Evolutionary conservation across 1,140 invertebrate species (phyloP).

Genomic region (Hycleus cichorii): DNA sequence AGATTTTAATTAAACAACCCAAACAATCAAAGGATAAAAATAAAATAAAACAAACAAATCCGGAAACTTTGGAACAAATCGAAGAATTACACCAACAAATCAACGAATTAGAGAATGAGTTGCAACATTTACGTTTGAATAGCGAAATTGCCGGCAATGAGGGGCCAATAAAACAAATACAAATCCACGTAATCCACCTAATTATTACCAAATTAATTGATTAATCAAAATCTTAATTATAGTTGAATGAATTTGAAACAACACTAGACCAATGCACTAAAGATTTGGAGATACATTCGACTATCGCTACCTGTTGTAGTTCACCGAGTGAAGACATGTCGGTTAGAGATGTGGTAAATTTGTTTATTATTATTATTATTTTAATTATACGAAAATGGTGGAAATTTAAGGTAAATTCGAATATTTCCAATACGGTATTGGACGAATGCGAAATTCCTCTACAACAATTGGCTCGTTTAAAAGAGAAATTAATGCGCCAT

Average conservation of each 20-base stretch:
- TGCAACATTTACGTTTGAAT: constrained; percentile 48
- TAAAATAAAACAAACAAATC: constrained; percentile 47
- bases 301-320: constrained; percentile 51
- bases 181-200: constrained; percentile 34
- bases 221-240: constrained; percentile 19
- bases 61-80: constrained; percentile 36
- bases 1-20: constrained; percentile 40
- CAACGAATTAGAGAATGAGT: constrained; percentile 48
- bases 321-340: constrained; percentile 75
- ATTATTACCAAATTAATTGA: neutral
- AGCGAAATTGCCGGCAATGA: constrained; percentile 49
- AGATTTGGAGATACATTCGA: constrained; percentile 61
- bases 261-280: constrained; percentile 58
- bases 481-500: constrained; percentile 59
- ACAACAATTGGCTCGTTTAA: constrained; percentile 46
- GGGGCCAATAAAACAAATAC: constrained; percentile 48
- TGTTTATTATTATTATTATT: constrained; percentile 12
- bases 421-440: constrained; percentile 23
- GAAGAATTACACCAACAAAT: constrained; percentile 47
- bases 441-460: constrained; percentile 39
- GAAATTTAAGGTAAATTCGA: constrained; percentile 25
- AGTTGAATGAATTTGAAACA: constrained; percentile 53
- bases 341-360: constrained; percentile 52
- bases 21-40: constrained; percentile 32
- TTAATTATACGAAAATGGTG: neutral